Percentiles rank a stretch among this genome's conserved stretches.
Conservation (phyloP, 2,888 invertebrate genomes). For the Epistrophe eligans region DNA sequence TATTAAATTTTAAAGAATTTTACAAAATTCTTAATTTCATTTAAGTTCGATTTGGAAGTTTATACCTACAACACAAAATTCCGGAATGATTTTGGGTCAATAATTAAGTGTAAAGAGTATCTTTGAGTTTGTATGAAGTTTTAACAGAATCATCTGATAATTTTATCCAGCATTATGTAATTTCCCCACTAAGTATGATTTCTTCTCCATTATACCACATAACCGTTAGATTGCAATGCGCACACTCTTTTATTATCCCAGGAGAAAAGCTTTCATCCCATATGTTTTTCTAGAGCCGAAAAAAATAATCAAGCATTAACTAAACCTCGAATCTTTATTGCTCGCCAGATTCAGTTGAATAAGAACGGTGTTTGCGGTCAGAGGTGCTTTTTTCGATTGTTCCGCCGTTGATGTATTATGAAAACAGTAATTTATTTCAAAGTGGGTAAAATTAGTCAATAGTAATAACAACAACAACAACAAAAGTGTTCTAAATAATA, state of each 20-base stretch:
- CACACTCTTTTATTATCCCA: constrained; percentile 14
- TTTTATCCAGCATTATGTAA: constrained; percentile 19
- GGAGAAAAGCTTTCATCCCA: constrained; percentile 28
- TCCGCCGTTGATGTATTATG: not conserved
- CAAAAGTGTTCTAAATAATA: constrained; percentile 45
- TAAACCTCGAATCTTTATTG: constrained; percentile 19
- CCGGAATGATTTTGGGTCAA: too few relatives aligned
- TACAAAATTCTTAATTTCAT: too few relatives aligned
- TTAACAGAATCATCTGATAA: constrained; percentile 39
- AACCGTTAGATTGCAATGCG: constrained; percentile 14
- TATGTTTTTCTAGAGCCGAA: constrained; percentile 7
- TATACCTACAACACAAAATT: too few relatives aligned
- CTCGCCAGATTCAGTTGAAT: constrained; percentile 53
- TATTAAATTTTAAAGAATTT: too few relatives aligned
- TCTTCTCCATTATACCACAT: not conserved
- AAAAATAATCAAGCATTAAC: not conserved
- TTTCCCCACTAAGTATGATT: not conserved
- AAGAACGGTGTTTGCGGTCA: constrained; percentile 53
- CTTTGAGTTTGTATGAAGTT: not conserved
- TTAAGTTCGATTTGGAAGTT: too few relatives aligned
- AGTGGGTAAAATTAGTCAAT: constrained; percentile 4
- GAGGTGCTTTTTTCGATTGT: constrained; percentile 10
- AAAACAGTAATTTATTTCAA: not conserved
- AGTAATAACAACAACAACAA: not conserved
- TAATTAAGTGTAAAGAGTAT: not conserved